Conservation (phyloP, 2,113 vertebrate species). For the Recurvirostra avosetta region DNA sequence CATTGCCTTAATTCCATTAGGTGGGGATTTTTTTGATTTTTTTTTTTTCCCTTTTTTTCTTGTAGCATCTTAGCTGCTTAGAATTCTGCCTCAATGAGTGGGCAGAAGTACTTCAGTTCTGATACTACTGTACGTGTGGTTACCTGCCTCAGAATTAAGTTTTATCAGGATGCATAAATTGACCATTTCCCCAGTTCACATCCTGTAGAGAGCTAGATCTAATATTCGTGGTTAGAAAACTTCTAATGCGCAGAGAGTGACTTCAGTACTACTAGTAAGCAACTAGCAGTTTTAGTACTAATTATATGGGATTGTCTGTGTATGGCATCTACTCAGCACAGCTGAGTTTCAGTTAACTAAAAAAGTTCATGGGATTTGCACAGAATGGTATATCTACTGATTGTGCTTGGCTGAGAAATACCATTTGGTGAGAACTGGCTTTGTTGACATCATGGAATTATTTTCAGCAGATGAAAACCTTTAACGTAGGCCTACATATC, state of each 20-base stretch:
- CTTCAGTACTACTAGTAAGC: neutral
- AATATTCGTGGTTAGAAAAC: neutral
- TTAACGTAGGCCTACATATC: neutral
- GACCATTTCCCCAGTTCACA: neutral
- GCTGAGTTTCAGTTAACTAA: neutral
- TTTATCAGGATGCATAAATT: neutral
- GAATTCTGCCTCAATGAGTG: neutral
- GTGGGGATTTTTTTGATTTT: neutral
- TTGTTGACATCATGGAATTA: neutral
- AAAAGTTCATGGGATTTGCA: neutral
- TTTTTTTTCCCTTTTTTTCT: neutral
- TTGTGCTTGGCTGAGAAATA: neutral
- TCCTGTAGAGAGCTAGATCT: neutral
- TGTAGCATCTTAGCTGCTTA: neutral
- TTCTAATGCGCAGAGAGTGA: neutral
- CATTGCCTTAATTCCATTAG: neutral
- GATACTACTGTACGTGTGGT: neutral
- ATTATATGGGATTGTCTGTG: neutral
- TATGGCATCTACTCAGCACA: neutral
- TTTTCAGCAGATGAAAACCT: neutral
- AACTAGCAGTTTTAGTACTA: neutral
- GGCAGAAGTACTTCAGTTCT: neutral
- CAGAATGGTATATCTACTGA: neutral
- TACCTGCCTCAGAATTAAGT: neutral
- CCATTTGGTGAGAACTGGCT: neutral